Base-by-base conservation (phyloP, 2,888 invertebrate genomes). In the Agonopterix arenella region DNA sequence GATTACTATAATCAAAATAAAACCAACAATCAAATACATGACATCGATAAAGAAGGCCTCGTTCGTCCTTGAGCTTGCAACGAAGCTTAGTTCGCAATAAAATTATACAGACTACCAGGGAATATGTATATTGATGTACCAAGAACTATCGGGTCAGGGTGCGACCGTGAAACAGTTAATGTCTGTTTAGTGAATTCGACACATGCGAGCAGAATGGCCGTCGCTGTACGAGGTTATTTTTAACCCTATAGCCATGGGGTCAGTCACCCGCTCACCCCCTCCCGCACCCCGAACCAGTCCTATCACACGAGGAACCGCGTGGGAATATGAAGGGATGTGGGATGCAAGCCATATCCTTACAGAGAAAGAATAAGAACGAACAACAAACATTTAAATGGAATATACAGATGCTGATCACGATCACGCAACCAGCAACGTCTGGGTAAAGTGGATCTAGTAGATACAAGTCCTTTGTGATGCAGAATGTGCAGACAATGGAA, bases 151-250 rank as follows among this genome's bases (percentile, higher is more conserved):
- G 84, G 86, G 88, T 85, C 86, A 85, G 75, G 79, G 76, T 72
- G 80, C 79, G 89, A 83, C 89, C 88, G 72, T 89, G 89, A 89
- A 88, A 86, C 84, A 84, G 79, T 83, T 84, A 81, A 81, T 80
- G 78, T 73, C 81, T 84, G 84, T 84, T 85, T 84, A 84, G 43
- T 43, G 78, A 84, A 88, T 86, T 86, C 86, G 83, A 86, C 89
- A 88, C 80, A 89, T 88, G 88, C 77, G 78, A 85, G 75, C 88
- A 84, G 88, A 88, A 86, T 84, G 84, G 76, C 78, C 82, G 84
- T 72, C 74, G 73, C 73, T 76, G 77, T 77, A 78, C 71, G 70
- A 75, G 74, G 83, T 86, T 88, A 88, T 88, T 88, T 89, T 89
- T 86, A 88, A 84, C 86, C 88, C 84, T 77, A 80, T 76, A 72